Percentiles rank a stretch among this genome's conserved stretches.
These are phyloP conservation scores for Noturus placidus DNA, from an alignment of 2,113 vertebrate species.

Conservation along the genomic window DNA sequence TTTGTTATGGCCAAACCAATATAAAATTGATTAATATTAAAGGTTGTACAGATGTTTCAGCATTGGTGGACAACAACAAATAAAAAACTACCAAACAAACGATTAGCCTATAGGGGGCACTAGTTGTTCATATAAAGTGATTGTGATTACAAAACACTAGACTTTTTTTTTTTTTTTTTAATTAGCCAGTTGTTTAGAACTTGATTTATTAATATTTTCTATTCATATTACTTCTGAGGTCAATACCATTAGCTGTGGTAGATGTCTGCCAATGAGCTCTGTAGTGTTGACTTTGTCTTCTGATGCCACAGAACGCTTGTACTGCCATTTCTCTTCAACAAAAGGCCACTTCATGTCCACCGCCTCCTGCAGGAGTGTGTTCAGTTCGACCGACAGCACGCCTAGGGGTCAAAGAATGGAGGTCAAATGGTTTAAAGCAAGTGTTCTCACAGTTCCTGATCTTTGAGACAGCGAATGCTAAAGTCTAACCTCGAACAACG, in stretches of 20 bases:
- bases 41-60: neutral
- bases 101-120: neutral
- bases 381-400: constrained; percentile 78
- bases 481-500: neutral
- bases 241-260: constrained; percentile 84
- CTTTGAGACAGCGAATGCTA: neutral
- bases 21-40: neutral
- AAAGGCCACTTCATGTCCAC: constrained; percentile 95
- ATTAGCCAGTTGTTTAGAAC: neutral
- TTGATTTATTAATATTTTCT: neutral
- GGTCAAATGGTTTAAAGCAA: neutral
- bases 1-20: neutral
- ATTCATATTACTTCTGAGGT: neutral
- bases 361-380: constrained; percentile 84
- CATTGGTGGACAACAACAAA: neutral
- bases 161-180: neutral
- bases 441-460: neutral
- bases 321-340: constrained; percentile 95
- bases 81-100: neutral
- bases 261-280: constrained; percentile 76
- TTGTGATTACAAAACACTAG: neutral
- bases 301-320: constrained; percentile 78
- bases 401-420: constrained; percentile 69
- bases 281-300: constrained; percentile 90
- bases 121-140: neutral